Percentiles rank a stretch among this genome's conserved stretches.
phyloP scores from a whole-genome alignment of 2,797 vertebrate genomes.

The Siniperca obscura region DNA sequence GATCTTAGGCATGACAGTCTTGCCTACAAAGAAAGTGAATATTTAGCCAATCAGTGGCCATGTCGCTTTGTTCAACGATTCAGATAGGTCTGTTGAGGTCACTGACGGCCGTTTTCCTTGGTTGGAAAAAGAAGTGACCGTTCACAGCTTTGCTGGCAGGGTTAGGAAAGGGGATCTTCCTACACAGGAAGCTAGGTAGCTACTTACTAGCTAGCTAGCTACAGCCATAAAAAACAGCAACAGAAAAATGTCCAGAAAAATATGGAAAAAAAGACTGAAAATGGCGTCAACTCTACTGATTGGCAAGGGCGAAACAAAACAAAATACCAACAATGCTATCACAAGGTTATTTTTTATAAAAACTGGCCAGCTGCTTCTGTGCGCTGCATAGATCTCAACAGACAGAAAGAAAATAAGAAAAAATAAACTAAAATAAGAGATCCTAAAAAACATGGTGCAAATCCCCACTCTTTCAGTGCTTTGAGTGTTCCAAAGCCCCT shows the following conservation, averaged over 20 bases:
- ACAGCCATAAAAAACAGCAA: not conserved
- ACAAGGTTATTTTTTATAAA: not conserved
- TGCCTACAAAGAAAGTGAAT: too few species aligned
- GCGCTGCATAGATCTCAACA: too few species aligned
- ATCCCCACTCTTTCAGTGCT: not conserved
- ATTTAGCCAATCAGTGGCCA: too few species aligned
- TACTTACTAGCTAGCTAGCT: not conserved
- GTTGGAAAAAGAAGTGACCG: not conserved
- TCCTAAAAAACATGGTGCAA: too few species aligned
- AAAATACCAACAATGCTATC: not conserved
- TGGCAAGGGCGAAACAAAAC: not conserved
- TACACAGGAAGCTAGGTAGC: not conserved
- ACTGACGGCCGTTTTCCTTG: not conserved
- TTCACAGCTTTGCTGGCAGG: not conserved
- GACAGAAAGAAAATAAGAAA: too few species aligned
- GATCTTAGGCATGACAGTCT: too few species aligned
- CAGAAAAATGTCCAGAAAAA: not conserved
- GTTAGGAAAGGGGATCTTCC: not conserved
- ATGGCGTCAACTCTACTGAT: not conserved
- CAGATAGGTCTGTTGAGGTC: not conserved
- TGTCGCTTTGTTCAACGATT: too few species aligned
- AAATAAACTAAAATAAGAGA: too few species aligned
- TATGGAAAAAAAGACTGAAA: not conserved
- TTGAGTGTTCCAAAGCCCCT: constrained; percentile 6
- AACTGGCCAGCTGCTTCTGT: not conserved